Percentiles rank a stretch among this genome's conserved stretches.
Conservation (phyloP, 37 sponge, comb jelly and placozoan genomes). For the Haliclona indistincta region DNA sequence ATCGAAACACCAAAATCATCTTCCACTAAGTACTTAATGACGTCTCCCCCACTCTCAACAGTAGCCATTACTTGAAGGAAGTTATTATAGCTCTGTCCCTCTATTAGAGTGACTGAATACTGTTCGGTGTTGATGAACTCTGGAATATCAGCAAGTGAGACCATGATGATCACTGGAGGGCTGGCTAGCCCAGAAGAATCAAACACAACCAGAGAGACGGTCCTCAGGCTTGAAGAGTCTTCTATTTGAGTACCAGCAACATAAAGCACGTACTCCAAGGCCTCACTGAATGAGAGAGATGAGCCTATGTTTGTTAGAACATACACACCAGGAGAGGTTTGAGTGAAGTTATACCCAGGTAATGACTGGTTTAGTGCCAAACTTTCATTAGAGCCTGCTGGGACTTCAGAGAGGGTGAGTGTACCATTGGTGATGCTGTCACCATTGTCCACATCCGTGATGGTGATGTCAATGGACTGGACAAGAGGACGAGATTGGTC, state of each 20-base stretch:
- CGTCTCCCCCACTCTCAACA: slow-evolving; percentile 49
- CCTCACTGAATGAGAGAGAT: slow-evolving; percentile 9
- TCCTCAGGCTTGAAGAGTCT: slow-evolving; percentile 11
- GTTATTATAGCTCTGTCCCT: slow-evolving; percentile 13
- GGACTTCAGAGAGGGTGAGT: slow-evolving; percentile 35
- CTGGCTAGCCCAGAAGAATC: slow-evolving; percentile 44
- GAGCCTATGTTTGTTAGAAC: background rate
- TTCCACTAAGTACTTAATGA: slow-evolving; percentile 14
- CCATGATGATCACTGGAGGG: slow-evolving; percentile 15
- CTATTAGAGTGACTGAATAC: slow-evolving; percentile 31
- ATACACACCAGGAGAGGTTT: background rate
- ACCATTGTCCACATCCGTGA: slow-evolving; percentile 56
- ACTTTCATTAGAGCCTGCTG: slow-evolving; percentile 40
- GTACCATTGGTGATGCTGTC: slow-evolving; percentile 33
- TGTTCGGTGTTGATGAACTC: slow-evolving; percentile 6
- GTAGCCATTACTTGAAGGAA: slow-evolving; percentile 60
- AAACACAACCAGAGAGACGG: slow-evolving; percentile 27
- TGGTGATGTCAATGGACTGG: background rate
- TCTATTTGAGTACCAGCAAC: slow-evolving; percentile 20
- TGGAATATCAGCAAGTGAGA: slow-evolving; percentile 67
- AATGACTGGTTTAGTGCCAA: slow-evolving; percentile 16
- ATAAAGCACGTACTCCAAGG: slow-evolving; percentile 21
- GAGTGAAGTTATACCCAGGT: slow-evolving; percentile 15
- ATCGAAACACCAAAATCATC: slow-evolving; percentile 38
- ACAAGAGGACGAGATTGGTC: slow-evolving; percentile 6